Percentiles rank a stretch among this genome's conserved stretches.
These are phyloP conservation scores for Corythaeola cristata DNA, from an alignment of 2,113 vertebrate species.

Conservation along the genomic window DNA sequence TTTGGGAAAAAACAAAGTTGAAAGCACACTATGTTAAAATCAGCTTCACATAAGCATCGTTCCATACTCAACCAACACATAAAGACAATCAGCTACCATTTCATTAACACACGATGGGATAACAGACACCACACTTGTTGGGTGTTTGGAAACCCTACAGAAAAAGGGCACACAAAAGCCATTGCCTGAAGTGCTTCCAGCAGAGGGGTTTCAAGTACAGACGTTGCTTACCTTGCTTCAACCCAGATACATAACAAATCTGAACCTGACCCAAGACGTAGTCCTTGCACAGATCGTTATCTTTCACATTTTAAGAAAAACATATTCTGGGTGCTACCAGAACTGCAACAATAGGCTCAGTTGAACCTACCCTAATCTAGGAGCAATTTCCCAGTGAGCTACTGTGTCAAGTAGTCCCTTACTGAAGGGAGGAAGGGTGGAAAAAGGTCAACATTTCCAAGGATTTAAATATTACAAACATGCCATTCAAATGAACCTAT, in stretches of 20 bases:
- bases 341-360: not conserved
- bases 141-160: not conserved
- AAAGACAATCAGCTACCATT: not conserved
- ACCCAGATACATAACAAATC: not conserved
- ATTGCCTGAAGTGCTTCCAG: not conserved
- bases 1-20: not conserved
- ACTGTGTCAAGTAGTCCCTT: not conserved
- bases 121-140: not conserved
- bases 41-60: not conserved
- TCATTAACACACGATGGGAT: not conserved
- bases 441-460: not conserved
- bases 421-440: rapidly evolving
- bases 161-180: not conserved
- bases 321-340: not conserved
- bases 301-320: not conserved
- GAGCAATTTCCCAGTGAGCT: not conserved
- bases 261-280: not conserved
- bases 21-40: not conserved
- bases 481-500: not conserved
- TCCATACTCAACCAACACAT: not conserved
- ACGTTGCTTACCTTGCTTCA: not conserved
- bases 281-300: not conserved
- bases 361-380: not conserved
- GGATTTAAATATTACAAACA: not conserved
- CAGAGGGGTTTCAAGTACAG: not conserved